Evolutionary conservation across 2,113 vertebrate genomes (phyloP).

Genomic region (Leuciscus idus): DNA sequence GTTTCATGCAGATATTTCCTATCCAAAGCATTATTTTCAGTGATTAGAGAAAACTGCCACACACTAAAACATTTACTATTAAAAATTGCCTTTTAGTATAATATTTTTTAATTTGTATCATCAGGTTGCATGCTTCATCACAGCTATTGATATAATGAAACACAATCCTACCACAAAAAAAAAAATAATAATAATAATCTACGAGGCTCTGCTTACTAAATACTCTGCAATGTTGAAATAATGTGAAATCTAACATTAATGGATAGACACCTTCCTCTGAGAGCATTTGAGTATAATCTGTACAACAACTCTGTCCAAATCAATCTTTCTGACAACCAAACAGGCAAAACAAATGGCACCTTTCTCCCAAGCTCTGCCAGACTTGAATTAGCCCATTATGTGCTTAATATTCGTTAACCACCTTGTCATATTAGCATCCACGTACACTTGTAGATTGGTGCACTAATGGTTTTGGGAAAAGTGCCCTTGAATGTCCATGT

Average conservation of each 20-base stretch:
- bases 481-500: conserved; percentile 58
- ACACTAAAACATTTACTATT: background rate
- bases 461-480: conserved; percentile 51
- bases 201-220: conserved; percentile 12
- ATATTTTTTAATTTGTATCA: conserved; percentile 18
- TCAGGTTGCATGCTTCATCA: conserved; percentile 2
- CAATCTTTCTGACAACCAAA: conserved; percentile 54
- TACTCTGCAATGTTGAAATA: background rate
- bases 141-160: conserved; percentile 4
- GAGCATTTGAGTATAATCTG: conserved; percentile 23
- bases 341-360: conserved; percentile 47
- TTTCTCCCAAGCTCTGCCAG: conserved; percentile 11
- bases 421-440: conserved; percentile 55
- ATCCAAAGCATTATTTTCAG: background rate
- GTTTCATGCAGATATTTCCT: background rate
- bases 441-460: conserved; percentile 29
- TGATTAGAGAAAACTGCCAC: background rate
- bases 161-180: background rate
- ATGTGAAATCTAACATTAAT: conserved; percentile 22
- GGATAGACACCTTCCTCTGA: conserved; percentile 19
- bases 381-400: conserved; percentile 9
- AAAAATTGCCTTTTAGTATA: background rate
- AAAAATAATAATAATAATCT: background rate
- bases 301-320: conserved; percentile 50
- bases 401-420: conserved; percentile 56